These are phyloP conservation scores for Antidorcas marsupialis DNA, from an alignment of 2,113 vertebrate genomes.

Conservation along the genomic window DNA sequence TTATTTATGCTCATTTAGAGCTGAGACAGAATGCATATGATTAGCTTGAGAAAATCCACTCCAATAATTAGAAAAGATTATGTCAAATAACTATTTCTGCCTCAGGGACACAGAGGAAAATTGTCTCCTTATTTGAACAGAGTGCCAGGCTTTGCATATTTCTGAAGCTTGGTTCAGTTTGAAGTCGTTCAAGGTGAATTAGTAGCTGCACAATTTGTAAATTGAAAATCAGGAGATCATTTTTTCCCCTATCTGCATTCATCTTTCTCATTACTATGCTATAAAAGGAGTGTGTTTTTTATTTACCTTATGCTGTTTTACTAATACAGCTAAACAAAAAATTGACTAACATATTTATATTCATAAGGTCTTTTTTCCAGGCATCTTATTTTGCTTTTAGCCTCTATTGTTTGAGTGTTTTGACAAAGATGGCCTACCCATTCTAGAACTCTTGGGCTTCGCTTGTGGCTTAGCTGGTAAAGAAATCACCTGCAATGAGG, in stretches of 20 bases:
- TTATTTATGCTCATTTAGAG: not conserved
- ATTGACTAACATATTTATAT: not conserved
- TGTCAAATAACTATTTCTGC: not conserved
- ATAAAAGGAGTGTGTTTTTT: not conserved
- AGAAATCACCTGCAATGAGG: not conserved
- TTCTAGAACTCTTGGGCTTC: not conserved
- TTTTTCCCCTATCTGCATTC: not conserved
- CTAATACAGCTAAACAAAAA: not conserved
- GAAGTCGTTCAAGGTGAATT: constrained; percentile 9
- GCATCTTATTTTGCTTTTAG: not conserved
- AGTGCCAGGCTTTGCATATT: not conserved
- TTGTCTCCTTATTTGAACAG: not conserved
- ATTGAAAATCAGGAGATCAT: not conserved
- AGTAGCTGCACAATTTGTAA: not conserved
- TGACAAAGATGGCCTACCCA: not conserved
- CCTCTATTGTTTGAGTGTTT: not conserved
- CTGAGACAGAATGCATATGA: not conserved
- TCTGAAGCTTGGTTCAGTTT: not conserved
- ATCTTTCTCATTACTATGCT: not conserved
- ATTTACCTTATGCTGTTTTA: not conserved
- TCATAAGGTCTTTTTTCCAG: not conserved
- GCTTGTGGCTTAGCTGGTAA: not conserved
- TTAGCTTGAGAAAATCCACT: not conserved
- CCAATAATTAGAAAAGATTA: constrained; percentile 41
- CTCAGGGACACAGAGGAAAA: not conserved